Conservation (phyloP, 53 echinoderm and acorn worm species). For the Crossaster papposus region DNA sequence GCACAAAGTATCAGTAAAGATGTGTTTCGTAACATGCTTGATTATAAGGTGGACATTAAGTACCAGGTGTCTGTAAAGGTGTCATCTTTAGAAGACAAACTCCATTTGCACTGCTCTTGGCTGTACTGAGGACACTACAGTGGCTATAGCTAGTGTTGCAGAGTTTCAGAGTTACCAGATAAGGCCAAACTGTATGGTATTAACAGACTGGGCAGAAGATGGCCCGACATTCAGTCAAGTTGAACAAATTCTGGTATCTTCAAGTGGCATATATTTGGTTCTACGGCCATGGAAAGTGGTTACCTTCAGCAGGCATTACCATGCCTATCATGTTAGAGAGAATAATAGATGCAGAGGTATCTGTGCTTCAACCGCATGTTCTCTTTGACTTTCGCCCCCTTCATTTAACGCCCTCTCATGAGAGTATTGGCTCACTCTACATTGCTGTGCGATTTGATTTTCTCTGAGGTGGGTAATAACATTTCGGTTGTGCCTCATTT, state of each 20-base stretch:
- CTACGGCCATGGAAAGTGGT: neutral
- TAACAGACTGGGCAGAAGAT: conserved; percentile 48
- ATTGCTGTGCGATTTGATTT: conserved; percentile 12
- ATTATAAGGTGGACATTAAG: conserved; percentile 12
- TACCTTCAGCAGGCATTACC: conserved; percentile 2
- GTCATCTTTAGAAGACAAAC: conserved; percentile 4
- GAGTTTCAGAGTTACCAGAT: conserved; percentile 17
- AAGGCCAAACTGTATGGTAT: conserved; percentile 41
- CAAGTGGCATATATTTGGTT: neutral
- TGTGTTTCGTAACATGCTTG: neutral
- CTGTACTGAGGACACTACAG: neutral
- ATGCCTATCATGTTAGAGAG: neutral
- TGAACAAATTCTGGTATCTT: neutral
- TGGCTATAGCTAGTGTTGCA: neutral
- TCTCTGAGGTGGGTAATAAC: neutral
- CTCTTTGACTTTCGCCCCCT: neutral
- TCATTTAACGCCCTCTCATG: neutral
- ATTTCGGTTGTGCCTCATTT: neutral
- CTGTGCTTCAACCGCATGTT: neutral
- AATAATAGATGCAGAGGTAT: too few species aligned
- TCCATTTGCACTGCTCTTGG: conserved; percentile 4
- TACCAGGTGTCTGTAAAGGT: conserved; percentile 29
- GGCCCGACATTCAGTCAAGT: neutral
- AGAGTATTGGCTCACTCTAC: neutral
- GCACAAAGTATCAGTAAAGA: neutral